Conservation (phyloP, 2,797 vertebrate genomes). For the Acipenser oxyrinchus region DNA sequence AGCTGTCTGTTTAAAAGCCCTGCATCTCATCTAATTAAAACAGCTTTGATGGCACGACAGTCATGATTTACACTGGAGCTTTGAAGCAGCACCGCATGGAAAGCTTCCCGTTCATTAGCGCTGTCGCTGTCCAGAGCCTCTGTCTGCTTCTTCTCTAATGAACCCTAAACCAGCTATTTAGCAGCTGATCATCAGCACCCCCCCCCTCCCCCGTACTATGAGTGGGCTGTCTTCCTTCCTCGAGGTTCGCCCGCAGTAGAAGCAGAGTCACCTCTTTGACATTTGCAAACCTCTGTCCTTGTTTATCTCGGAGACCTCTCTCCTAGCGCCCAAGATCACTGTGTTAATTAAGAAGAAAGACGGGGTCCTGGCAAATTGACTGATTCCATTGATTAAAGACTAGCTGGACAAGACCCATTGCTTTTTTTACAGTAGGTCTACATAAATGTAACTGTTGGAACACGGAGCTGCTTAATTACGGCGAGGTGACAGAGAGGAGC, state of each 20-base stretch:
- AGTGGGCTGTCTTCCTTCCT: slow-evolving; percentile 59
- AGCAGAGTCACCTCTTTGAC: slow-evolving; percentile 64
- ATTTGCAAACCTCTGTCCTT: slow-evolving; percentile 71
- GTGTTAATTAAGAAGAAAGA: slow-evolving; percentile 87
- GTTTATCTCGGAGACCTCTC: slow-evolving; percentile 66
- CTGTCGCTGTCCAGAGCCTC: slow-evolving; percentile 61
- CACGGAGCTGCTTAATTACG: slow-evolving; percentile 72
- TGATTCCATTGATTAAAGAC: slow-evolving; percentile 80
- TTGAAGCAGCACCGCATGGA: slow-evolving; percentile 47
- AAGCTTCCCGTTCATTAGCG: slow-evolving; percentile 61
- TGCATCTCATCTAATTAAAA: slow-evolving; percentile 71
- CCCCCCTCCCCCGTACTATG: slow-evolving; percentile 35
- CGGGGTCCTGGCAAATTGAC: slow-evolving; percentile 77
- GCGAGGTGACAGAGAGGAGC: slow-evolving; percentile 63
- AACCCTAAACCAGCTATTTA: slow-evolving; percentile 65
- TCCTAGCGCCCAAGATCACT: slow-evolving; percentile 69
- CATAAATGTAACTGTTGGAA: slow-evolving; percentile 83
- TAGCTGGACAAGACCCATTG: slow-evolving; percentile 77
- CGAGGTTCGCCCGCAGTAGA: slow-evolving; percentile 59
- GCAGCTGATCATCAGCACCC: slow-evolving; percentile 40
- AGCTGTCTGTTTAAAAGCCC: slow-evolving; percentile 69
- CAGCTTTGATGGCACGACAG: slow-evolving; percentile 67
- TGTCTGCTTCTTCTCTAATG: slow-evolving; percentile 69
- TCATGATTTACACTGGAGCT: slow-evolving; percentile 52
- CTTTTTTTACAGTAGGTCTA: slow-evolving; percentile 74